These are phyloP conservation scores for Cenopis cana DNA, from an alignment of 2,888 invertebrate species.

Conservation along the genomic window DNA sequence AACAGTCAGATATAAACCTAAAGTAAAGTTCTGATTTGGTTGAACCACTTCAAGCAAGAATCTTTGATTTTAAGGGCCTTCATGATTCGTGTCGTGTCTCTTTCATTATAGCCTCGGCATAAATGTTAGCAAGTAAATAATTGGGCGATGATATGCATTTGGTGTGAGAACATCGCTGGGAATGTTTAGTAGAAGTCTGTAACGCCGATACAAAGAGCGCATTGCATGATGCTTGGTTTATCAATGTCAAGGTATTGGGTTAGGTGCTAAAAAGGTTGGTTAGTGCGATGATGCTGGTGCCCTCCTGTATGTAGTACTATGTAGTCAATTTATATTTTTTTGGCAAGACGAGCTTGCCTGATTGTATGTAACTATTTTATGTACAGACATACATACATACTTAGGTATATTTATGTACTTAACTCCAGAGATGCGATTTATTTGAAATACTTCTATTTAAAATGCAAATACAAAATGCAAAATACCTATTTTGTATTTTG, in stretches of 20 bases:
- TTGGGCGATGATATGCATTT: not conserved
- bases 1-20: not conserved
- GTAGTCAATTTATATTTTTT: not conserved
- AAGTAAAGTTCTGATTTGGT: not conserved
- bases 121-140: conserved; percentile 18
- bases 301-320: not conserved
- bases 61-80: conserved; percentile 6
- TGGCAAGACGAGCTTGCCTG: not conserved
- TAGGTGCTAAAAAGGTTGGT: conserved; percentile 18
- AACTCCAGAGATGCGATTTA: too few relatives aligned
- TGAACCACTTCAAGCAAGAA: conserved; percentile 1
- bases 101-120: conserved; percentile 13
- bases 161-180: conserved; percentile 8
- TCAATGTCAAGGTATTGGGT: conserved; percentile 16
- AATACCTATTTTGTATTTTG: too few relatives aligned
- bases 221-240: conserved; percentile 2
- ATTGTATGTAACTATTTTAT: not conserved
- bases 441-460: too few relatives aligned
- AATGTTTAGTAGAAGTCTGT: not conserved
- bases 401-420: too few relatives aligned
- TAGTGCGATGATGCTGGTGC: conserved; percentile 8
- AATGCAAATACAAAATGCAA: too few relatives aligned
- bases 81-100: conserved; percentile 33
- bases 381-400: too few relatives aligned
- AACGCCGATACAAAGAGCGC: not conserved